Conservation (phyloP, 2,888 invertebrate genomes). For the Noctua fimbriata region DNA sequence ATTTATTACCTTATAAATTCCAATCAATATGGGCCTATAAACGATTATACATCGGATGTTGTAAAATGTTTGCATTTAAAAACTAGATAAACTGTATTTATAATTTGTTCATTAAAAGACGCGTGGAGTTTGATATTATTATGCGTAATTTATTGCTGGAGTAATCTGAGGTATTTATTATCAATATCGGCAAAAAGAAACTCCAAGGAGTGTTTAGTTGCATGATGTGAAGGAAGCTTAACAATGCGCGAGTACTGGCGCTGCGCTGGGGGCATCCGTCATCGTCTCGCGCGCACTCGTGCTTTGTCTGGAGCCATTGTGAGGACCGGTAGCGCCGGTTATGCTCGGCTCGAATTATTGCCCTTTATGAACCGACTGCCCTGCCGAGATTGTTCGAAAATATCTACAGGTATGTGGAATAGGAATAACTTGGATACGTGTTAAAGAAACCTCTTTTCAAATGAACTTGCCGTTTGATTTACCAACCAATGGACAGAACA, state of each 20-base stretch:
- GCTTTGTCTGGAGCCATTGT: constrained; percentile 80
- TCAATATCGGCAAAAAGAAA: constrained; percentile 34
- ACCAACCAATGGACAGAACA: constrained; percentile 14
- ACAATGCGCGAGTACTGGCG: constrained; percentile 61
- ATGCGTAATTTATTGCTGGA: constrained; percentile 19
- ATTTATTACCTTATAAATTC: constrained; percentile 24
- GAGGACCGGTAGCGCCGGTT: constrained; percentile 85
- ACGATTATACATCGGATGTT: constrained; percentile 20
- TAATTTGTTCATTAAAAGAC: constrained; percentile 34
- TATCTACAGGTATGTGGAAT: constrained; percentile 56
- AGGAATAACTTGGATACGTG: constrained; percentile 21
- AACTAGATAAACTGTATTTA: constrained; percentile 28
- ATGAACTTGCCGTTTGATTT: neutral
- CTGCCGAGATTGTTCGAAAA: constrained; percentile 58
- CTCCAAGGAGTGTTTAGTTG: constrained; percentile 37
- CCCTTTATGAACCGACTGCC: constrained; percentile 76
- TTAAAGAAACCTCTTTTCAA: neutral
- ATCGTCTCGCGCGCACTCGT: constrained; percentile 75
- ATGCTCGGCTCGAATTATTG: constrained; percentile 79
- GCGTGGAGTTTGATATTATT: constrained; percentile 23
- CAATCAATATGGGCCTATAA: constrained; percentile 15
- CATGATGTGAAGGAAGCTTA: constrained; percentile 63
- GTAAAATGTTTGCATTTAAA: constrained; percentile 49
- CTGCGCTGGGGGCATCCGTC: constrained; percentile 77
- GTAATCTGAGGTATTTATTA: constrained; percentile 22